A percentile compares a stretch with the other conserved stretches of the same genome.
Evolutionary conservation across 1,140 invertebrate genomes (phyloP).

Genomic region (Onthophagus taurus): DNA sequence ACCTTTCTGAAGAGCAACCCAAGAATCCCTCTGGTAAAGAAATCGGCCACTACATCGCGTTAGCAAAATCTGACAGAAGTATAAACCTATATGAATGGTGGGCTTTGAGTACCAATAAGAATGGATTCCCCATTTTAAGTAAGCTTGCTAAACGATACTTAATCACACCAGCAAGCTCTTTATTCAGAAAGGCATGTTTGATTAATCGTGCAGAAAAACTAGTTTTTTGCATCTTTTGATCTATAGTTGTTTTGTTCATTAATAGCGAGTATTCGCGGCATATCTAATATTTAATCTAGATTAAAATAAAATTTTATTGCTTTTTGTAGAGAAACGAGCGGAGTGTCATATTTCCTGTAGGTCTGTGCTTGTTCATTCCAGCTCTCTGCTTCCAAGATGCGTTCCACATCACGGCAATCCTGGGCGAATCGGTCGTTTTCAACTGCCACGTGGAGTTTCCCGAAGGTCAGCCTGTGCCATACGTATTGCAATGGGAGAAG

Average conservation of each 20-base stretch:
- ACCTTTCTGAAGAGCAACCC: neutral
- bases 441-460: conserved; percentile 95
- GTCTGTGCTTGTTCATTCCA: conserved; percentile 30
- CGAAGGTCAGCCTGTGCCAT: conserved; percentile 86
- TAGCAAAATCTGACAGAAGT: neutral
- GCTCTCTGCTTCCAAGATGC: conserved; percentile 64
- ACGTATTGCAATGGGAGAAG: conserved; percentile 97
- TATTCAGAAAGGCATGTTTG: conserved; percentile 3
- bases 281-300: no score
- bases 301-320: no score
- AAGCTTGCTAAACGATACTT: conserved; percentile 2
- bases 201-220: conserved; percentile 3
- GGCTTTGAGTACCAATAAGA: conserved; percentile 5
- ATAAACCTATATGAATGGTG: conserved; percentile 2
- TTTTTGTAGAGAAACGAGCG: no score
- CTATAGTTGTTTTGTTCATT: neutral
- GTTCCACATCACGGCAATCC: conserved; percentile 88
- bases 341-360: conserved; percentile 10
- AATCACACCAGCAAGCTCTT: neutral
- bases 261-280: conserved; percentile 2
- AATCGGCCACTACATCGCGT: conserved; percentile 1
- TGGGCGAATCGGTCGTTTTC: conserved; percentile 91
- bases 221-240: conserved; percentile 3
- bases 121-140: conserved; percentile 1
- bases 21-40: neutral